Evolutionary conservation across 2,888 invertebrate genomes (phyloP), one percentile per base, ranked within the genome.

Genomic region (Stramonita haemastoma): DNA sequence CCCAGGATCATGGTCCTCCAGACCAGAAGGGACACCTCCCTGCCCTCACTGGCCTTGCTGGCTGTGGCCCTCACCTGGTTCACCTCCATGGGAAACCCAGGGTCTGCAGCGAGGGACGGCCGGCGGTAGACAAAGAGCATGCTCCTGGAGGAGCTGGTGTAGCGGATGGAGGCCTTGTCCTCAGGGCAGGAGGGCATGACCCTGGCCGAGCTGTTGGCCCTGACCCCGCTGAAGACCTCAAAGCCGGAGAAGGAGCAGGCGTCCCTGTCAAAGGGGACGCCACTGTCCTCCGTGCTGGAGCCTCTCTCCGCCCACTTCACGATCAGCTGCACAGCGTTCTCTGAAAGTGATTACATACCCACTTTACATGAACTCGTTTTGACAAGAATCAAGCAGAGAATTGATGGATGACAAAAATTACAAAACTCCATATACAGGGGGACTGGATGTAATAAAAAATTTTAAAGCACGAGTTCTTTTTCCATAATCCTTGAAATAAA

Each of bases 101-200:
- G 22, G 26, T 83, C 81, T 26, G 46, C 36, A 8, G 46, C 81
- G 13, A 6, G 46, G 0, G 81, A 22, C 8, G 36, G 6, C 4
- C 81, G 36, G 22, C 26, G 81, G 46, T 83, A 83, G 13, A 83
- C 81, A 46, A 83, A 83, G 26, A 36, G 81, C 81, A 83, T 22
- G 46, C 26, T 26, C 46, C 81, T 36, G 36, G 36, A 22, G 26
- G 46, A 1, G 81, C 81, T 83, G 8, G 36, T 83, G 81, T 83
- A 83, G 4, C 19, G 1, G 46, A 83, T 83, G 81, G 36, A 13
- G 81, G 81, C 36, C 5, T 83, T 83, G 26, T 83, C 81, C 0
- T 17, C 81, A 1, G 81, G 46, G 22, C 81, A 83, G 0, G 36
- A 46, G 15, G 81, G 81, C 26, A 46, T 83, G 36, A 83, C 46